Evolutionary conservation across 1,140 invertebrate genomes (phyloP).

Genomic region (Danaus plexippus): DNA sequence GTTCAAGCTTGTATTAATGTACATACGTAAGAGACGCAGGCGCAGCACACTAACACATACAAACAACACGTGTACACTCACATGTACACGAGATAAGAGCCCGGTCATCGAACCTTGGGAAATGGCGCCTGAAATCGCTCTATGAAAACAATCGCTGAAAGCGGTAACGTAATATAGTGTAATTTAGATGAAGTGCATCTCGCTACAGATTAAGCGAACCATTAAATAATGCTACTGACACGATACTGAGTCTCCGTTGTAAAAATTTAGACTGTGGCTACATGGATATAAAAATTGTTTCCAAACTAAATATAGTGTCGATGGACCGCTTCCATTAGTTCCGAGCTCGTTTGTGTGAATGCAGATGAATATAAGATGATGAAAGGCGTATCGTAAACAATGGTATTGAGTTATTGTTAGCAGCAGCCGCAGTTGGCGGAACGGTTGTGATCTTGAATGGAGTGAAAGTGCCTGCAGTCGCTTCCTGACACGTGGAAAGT

Average conservation of each 20-base stretch:
- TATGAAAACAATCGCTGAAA: slow-evolving; percentile 39
- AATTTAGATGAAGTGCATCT: not conserved
- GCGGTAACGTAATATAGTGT: slow-evolving; percentile 6
- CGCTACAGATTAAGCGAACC: too few species aligned
- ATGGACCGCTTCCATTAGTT: not conserved
- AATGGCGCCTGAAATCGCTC: slow-evolving; percentile 53
- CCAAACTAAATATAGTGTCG: too few species aligned
- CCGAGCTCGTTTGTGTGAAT: slow-evolving; percentile 3
- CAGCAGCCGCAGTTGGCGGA: slow-evolving; percentile 38
- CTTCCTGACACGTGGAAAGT: slow-evolving; percentile 66
- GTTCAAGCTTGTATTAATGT: slow-evolving; percentile 32
- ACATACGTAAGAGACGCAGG: slow-evolving; percentile 33
- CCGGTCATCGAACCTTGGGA: slow-evolving; percentile 53
- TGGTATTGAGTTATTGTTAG: slow-evolving; percentile 41
- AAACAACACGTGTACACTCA: slow-evolving; percentile 31
- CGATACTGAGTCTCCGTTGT: too few species aligned
- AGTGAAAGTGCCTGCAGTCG: slow-evolving; percentile 62
- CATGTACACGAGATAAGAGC: slow-evolving; percentile 52
- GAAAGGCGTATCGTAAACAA: slow-evolving; percentile 34
- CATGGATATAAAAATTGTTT: too few species aligned
- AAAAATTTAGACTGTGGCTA: too few species aligned
- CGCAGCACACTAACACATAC: slow-evolving; percentile 31
- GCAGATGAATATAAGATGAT: slow-evolving; percentile 22
- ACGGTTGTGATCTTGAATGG: slow-evolving; percentile 62
- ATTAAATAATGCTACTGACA: too few species aligned